Evolutionary conservation across 2,888 invertebrate genomes (phyloP), one percentile per base, ranked within the genome.

Genomic region (Dynastes hyllus): DNA sequence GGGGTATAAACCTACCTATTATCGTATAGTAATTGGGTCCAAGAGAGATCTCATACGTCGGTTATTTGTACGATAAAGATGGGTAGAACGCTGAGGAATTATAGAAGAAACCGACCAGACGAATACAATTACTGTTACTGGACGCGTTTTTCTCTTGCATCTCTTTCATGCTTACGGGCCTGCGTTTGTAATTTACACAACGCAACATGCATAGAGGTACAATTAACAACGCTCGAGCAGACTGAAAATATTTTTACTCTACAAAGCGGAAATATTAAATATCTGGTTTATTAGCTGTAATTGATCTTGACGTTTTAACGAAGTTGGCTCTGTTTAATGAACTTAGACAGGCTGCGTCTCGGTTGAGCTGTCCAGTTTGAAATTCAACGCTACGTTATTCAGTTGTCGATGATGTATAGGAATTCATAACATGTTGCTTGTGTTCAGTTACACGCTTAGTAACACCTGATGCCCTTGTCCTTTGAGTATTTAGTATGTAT

Each of bases 191-290:
- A 40, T 32, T 40, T 66, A 66, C 9, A 66, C 66, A 45, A 66
- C 45, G 45, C 45, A 45, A 45, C 45, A 9, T 45, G 45, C 45
- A 9, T 11, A 11, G 45, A 11, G 45, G 66, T 37, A 66, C 37
- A n/a, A 66, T 66, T 66, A 66, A 66, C 32, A 2, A 50, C 16
- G 50, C 11, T 50, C 45, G 9, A 22, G 11, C 45, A 50, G 67
- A 69, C 50, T 50, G 67, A 27, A 27, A 45, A 50, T 50, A 29
- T 69, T 50, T 69, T 69, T 69, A 27, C 27, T 2, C 11, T 50
- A 66, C 13, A 6, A 40, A 66, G 40, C 66, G 66, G 66, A 66
- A 66, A 66, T 69, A 69, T 50, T 50, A 69, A 69, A 69, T 69
- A n/a, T 45, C 67, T 27, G 51, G 67, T 69, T 69, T 27, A 69